Base-by-base conservation (phyloP, 1,140 invertebrate genomes). In the Sinonovacula constricta region DNA sequence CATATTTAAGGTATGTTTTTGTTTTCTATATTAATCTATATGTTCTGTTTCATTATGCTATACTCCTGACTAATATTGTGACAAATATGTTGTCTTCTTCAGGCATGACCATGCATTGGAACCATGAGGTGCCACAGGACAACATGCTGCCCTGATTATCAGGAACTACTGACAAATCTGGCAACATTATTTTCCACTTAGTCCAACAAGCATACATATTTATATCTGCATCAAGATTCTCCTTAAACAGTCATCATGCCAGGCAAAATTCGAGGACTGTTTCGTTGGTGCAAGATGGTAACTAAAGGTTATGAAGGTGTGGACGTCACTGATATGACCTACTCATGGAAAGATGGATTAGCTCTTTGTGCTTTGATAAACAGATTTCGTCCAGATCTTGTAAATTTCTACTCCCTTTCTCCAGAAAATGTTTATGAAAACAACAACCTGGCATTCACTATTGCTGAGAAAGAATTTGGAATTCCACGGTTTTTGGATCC, bases 321-420 rank as follows among this genome's bases (percentile, higher is more conserved):
- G 3, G 95, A 95, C 88, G 94, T 98, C 56, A 97, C 95, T 18
- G 96, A 98, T 91, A 92, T 98, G 72, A 96, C 96, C 1, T 96
- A 95, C 14, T 97, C 96, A 75, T 98, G 96, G 95, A 93, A 95
- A 84, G 95, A 97, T 92, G 97, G 97, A 65, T 94, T 98, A 39
- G 96, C 96, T 39, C 98, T 98, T 91, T 98, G 97, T 92, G 97
- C 97, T 59, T 94, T 98, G 91, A 97, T 98, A 86, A 97, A 98
- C 92, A 95, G 96, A 89, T 98, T 97, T 92, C 94, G 96, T 86
- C 97, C 97, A 45, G 96, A 98, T 91, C 93, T 98, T 77, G 97
- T 98, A 12, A 66, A 77, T 26, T 77, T 39, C 57, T 68, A 77
- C 24, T 51, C 75, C n/a, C 81, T 77, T 14, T 62, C 63, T 1